Conservation (phyloP, 1,140 invertebrate genomes). For the Eueides isabella region DNA sequence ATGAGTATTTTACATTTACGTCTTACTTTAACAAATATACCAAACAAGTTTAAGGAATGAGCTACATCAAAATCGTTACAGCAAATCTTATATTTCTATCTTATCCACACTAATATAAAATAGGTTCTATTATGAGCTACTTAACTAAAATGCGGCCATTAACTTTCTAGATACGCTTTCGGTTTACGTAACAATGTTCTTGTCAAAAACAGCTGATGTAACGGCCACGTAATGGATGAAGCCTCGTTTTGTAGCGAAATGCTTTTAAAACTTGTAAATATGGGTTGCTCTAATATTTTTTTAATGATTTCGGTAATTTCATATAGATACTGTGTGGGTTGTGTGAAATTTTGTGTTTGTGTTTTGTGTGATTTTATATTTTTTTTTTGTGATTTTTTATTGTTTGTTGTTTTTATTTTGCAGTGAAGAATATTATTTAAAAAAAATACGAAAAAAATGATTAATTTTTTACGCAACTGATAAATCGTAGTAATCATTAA, state of each 20-base stretch:
- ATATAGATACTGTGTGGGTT: not conserved
- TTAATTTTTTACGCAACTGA: too few relatives aligned
- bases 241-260: slow-evolving; percentile 16
- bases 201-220: slow-evolving; percentile 26
- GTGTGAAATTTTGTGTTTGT: not conserved
- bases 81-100: not conserved
- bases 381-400: too few relatives aligned
- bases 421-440: too few relatives aligned
- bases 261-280: not conserved
- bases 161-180: slow-evolving; percentile 34
- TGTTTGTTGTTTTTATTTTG: too few relatives aligned
- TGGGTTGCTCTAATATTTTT: slow-evolving; percentile 10
- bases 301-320: slow-evolving; percentile 1
- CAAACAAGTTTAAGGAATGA: not conserved
- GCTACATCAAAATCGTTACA: not conserved
- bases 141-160: slow-evolving; percentile 18
- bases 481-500: too few relatives aligned
- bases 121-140: slow-evolving; percentile 17
- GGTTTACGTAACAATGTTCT: slow-evolving; percentile 27
- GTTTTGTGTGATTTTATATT: not conserved
- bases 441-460: too few relatives aligned
- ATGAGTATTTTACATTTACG: too few relatives aligned
- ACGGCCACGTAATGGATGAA: slow-evolving; percentile 15
- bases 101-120: slow-evolving; percentile 2
- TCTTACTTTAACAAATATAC: too few relatives aligned